phyloP scores from a whole-genome alignment of 2,888 invertebrate species.

The Penaeus monodon region DNA sequence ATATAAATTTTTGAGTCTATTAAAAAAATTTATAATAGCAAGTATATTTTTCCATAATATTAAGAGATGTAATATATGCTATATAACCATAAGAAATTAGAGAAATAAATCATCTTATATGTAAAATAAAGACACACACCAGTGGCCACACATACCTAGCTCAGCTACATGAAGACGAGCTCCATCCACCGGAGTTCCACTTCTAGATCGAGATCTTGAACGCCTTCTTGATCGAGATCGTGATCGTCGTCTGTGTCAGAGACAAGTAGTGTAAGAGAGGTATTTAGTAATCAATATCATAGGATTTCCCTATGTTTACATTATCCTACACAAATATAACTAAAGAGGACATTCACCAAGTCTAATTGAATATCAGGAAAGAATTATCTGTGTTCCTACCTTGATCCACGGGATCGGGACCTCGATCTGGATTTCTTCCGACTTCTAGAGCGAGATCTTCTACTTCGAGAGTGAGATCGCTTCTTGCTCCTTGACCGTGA shows the following conservation, averaged over 20 bases:
- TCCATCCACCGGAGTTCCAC: constrained; percentile 61
- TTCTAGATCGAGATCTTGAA: constrained; percentile 55
- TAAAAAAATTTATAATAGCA: too few species aligned
- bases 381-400: constrained; percentile 6
- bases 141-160: constrained; percentile 36
- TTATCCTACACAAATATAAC: neutral
- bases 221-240: constrained; percentile 19
- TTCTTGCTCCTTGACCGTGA: constrained; percentile 41
- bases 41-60: too few species aligned
- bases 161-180: constrained; percentile 65
- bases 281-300: too few species aligned
- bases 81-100: too few species aligned
- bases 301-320: too few species aligned
- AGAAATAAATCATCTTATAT: too few species aligned
- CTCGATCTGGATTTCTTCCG: constrained; percentile 33
- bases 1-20: too few species aligned
- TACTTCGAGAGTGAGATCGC: constrained; percentile 25
- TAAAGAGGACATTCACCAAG: neutral
- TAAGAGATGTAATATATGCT: too few species aligned
- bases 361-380: neutral
- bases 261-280: constrained; percentile 1
- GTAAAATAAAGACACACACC: neutral
- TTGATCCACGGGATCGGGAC: constrained; percentile 48
- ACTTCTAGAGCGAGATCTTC: constrained; percentile 38
- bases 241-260: neutral